Conservation (phyloP, 2,113 vertebrate species). For the Crotalus horridus region DNA sequence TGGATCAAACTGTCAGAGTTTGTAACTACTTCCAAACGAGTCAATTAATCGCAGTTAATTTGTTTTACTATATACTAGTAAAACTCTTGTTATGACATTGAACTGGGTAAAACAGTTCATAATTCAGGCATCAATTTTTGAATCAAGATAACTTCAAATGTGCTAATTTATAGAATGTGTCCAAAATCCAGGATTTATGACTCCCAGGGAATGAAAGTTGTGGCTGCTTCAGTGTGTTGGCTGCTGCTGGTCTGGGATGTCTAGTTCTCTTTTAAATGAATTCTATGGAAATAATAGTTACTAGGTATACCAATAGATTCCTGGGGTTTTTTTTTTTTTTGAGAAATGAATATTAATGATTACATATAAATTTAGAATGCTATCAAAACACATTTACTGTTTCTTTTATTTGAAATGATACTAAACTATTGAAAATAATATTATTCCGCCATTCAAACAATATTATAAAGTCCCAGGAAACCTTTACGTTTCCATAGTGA, state of each 20-base stretch:
- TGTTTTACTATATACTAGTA: neutral
- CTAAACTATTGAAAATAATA: neutral
- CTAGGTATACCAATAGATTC: neutral
- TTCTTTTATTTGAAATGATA: neutral
- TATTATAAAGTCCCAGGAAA: neutral
- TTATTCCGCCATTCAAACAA: conserved; percentile 8
- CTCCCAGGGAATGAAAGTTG: neutral
- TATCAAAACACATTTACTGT: neutral
- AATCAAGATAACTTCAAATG: neutral
- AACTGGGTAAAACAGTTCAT: neutral
- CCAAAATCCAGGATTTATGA: neutral
- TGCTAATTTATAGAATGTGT: neutral
- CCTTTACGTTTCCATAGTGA: conserved; percentile 3
- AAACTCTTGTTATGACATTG: neutral
- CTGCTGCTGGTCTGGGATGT: neutral
- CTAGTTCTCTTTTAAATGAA: neutral
- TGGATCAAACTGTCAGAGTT: neutral
- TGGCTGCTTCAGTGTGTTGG: neutral
- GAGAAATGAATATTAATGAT: neutral
- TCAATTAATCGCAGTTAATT: neutral
- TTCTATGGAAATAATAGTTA: neutral
- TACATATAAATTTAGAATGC: neutral
- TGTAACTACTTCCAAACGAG: neutral
- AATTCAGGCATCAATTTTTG: neutral
- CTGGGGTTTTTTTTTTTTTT: neutral